phyloP scores from a whole-genome alignment of 2,888 invertebrate genomes.

The Erebia palarica region DNA sequence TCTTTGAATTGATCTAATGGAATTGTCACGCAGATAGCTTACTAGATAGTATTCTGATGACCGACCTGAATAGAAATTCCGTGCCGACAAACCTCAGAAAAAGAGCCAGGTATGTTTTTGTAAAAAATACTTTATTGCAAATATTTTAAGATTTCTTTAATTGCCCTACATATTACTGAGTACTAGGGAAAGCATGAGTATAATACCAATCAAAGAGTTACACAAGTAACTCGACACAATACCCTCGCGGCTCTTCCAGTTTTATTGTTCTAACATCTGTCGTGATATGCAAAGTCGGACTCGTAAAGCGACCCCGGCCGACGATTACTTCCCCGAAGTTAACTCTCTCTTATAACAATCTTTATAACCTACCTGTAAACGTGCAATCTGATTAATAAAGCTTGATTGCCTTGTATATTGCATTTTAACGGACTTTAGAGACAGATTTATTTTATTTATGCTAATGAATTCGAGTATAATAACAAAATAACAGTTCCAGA shows the following conservation, averaged over 20 bases:
- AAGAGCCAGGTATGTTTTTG: no score
- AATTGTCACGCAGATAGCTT: no score
- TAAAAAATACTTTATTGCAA: no score
- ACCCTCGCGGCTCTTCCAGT: constrained; percentile 62
- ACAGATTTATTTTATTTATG: constrained; percentile 22
- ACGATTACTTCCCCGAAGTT: constrained; percentile 68
- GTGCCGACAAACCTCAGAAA: neutral
- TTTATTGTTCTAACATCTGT: constrained; percentile 76
- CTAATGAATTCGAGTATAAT: neutral
- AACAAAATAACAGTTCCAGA: neutral
- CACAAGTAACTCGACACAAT: constrained; percentile 41
- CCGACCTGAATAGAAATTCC: no score
- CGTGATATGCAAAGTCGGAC: constrained; percentile 73
- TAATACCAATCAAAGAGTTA: constrained; percentile 33
- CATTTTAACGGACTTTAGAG: constrained; percentile 25
- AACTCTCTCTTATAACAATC: constrained; percentile 75
- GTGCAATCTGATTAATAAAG: constrained; percentile 67
- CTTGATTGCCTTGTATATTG: constrained; percentile 53
- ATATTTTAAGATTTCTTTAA: neutral
- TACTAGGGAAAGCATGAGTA: constrained; percentile 24
- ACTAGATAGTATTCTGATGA: no score
- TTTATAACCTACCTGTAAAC: constrained; percentile 77
- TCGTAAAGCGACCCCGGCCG: constrained; percentile 68
- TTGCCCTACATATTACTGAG: neutral
- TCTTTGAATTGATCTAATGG: no score